Evolutionary conservation across 2,888 invertebrate genomes (phyloP).

Genomic region (Ornithoptera alexandrae): DNA sequence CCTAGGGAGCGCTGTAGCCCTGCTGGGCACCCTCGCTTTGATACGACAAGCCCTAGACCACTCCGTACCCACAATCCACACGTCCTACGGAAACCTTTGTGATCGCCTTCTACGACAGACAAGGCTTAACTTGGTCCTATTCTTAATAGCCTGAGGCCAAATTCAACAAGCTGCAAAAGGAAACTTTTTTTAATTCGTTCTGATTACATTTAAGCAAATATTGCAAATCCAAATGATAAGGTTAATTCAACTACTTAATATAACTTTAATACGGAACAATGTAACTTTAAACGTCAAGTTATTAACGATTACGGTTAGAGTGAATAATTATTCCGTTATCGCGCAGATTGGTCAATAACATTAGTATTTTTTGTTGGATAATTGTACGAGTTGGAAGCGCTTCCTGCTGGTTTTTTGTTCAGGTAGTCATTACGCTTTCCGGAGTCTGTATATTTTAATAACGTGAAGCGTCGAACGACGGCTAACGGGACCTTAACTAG

Average conservation of each 20-base stretch:
- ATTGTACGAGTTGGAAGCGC: slow-evolving; percentile 7
- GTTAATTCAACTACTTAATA: not conserved
- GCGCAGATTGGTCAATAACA: slow-evolving; percentile 25
- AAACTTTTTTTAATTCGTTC: too few species aligned
- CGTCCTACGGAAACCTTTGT: too few species aligned
- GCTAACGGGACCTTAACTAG: not conserved
- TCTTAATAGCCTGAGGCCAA: too few species aligned
- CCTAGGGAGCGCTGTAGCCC: too few species aligned
- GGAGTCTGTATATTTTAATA: not conserved
- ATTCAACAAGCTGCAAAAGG: too few species aligned
- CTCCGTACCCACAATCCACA: too few species aligned
- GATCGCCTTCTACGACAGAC: too few species aligned
- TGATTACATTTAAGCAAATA: too few species aligned
- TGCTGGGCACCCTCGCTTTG: too few species aligned
- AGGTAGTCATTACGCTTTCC: slow-evolving; percentile 12
- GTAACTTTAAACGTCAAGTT: slow-evolving; percentile 3
- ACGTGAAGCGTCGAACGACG: not conserved
- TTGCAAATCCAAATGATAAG: too few species aligned
- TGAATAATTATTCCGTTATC: slow-evolving; percentile 25
- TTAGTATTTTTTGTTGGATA: slow-evolving; percentile 21
- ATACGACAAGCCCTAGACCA: too few species aligned
- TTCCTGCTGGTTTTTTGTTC: slow-evolving; percentile 22
- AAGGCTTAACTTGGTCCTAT: too few species aligned
- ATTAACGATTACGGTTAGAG: slow-evolving; percentile 14
- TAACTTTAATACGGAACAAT: not conserved